phyloP scores from a whole-genome alignment of 35 echinoderm and acorn worm species.

The Lytechinus pictus region DNA sequence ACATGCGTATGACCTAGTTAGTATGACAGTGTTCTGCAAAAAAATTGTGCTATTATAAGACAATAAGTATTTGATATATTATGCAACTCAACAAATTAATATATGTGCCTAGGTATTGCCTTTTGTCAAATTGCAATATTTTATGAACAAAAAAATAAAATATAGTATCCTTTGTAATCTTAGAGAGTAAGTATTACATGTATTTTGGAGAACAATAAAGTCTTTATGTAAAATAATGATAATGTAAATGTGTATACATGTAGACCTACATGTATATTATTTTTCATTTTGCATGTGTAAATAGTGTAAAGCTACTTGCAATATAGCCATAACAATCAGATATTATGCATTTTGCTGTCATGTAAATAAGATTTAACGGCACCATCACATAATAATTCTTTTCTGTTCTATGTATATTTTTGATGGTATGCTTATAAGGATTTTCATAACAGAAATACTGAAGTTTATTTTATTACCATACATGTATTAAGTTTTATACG shows the following conservation, averaged over 20 bases:
- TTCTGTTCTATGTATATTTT: neutral
- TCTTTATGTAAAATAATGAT: neutral
- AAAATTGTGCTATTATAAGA: neutral
- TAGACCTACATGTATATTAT: neutral
- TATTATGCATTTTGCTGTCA: neutral
- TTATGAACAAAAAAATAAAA: neutral
- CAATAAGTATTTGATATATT: neutral
- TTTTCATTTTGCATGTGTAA: slow-evolving; percentile 1
- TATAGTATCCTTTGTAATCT: neutral
- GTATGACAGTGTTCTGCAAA: neutral
- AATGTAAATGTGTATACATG: neutral
- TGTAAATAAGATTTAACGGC: neutral
- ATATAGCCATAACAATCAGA: neutral
- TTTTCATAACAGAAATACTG: neutral
- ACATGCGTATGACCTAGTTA: neutral
- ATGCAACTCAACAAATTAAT: slow-evolving; percentile 20
- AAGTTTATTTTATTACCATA: neutral
- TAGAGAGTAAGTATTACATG: neutral
- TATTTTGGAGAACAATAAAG: neutral
- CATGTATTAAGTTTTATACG: neutral
- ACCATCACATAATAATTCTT: neutral
- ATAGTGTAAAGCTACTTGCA: neutral
- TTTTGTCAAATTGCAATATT: slow-evolving; percentile 13
- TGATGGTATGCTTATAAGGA: neutral
- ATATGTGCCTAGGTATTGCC: neutral